Evolutionary conservation across 2,888 invertebrate species (phyloP), one percentile per base, ranked within the genome.

Genomic region (Ophioninae sp.): DNA sequence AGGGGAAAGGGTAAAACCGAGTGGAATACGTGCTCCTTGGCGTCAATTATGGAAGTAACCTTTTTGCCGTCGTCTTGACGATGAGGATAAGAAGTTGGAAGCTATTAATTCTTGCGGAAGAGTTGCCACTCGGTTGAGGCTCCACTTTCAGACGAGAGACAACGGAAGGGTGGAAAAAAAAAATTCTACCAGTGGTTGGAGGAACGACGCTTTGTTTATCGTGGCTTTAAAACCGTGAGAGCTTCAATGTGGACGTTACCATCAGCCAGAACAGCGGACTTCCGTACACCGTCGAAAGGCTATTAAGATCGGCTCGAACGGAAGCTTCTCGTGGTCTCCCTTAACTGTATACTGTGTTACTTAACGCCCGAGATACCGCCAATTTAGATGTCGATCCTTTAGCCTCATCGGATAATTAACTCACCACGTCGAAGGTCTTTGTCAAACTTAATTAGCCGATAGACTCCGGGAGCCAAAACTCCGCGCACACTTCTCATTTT

Each of bases 361-460:
- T 69, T 37, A 37, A 65, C 67, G 50, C 67, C 39, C 62, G 50
- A 21, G 73, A 72, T 67, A 41, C 67, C 64, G 44, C 57, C 64
- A 83, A 83, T 73, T 80, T 74, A 68, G 64, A 59, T 69, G 68
- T 44, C 77, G 77, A 80, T 80, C 68, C 73, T 67, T 50, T 10
- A 76, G 72, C 17, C 67, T 76, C 80, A 61, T 68, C 80, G 73
- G 59, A 83, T 77, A 80, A 83, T 83, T 80, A 83, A 74, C 77
- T 59, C 68, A 74, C 76, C 57, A 77, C 72, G 37, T 62, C 37
- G 68, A 77, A 67, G 44, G 37, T 37, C 72, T 61, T 67, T 62
- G 23, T 77, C 80, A 72, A 83, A 21, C 21, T 68, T 68, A 44
- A 20, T 10, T 21, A 59, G 13, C 20, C 41, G 6, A 7, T 20